Evolutionary conservation across 2,888 invertebrate species (phyloP).

Genomic region (Caenorhabditis sinica): DNA sequence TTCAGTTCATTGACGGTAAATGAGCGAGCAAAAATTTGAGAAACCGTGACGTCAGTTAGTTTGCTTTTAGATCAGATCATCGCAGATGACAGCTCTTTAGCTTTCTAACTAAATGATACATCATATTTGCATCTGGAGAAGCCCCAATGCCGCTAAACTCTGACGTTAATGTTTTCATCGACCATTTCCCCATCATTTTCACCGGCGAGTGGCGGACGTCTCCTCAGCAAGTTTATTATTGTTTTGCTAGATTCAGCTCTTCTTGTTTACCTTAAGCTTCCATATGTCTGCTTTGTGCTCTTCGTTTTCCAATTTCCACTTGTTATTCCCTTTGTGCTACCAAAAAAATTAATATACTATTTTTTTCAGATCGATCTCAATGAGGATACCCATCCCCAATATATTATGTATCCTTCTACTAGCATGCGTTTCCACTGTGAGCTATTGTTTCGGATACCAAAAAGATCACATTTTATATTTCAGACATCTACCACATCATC

Average conservation of each 20-base stretch:
- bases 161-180: background rate
- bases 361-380: constrained; percentile 56
- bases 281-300: background rate
- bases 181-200: background rate
- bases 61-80: background rate
- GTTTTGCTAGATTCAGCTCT: background rate
- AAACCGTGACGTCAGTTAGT: background rate
- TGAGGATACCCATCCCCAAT: constrained; percentile 43
- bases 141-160: background rate
- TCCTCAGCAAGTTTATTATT: background rate
- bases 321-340: constrained; percentile 16
- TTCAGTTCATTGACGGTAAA: too few relatives aligned
- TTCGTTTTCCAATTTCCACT: background rate
- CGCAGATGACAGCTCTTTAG: background rate
- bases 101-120: background rate
- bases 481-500: constrained; percentile 9
- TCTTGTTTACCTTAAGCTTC: background rate
- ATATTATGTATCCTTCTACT: constrained; percentile 17
- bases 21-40: background rate
- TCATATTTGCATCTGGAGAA: constrained; percentile 1
- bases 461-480: background rate
- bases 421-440: constrained; percentile 19
- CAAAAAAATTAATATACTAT: background rate
- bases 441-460: background rate
- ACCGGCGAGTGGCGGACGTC: background rate